A percentile compares a stretch with the other conserved stretches of the same genome.
These are phyloP conservation scores for Parauchenoglanis punctatus DNA, from an alignment of 2,797 vertebrate genomes.

Conservation along the genomic window DNA sequence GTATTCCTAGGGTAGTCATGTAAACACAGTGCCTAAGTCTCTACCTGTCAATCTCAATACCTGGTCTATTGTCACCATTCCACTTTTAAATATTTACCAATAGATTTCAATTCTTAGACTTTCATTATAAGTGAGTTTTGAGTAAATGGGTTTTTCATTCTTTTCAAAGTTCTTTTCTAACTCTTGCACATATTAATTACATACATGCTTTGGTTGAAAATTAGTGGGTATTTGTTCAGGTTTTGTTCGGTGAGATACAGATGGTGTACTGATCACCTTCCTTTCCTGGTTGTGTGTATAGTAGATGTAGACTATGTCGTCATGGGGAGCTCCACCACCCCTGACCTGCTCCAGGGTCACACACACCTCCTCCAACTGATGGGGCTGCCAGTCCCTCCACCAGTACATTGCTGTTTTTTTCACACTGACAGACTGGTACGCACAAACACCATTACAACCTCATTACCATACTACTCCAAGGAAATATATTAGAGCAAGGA, in stretches of 20 bases:
- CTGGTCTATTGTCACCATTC: neutral
- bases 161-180: neutral
- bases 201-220: neutral
- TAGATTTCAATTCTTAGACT: neutral
- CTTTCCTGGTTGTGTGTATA: constrained; percentile 90
- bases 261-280: constrained; percentile 76
- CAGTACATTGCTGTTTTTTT: constrained; percentile 88
- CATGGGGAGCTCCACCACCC: constrained; percentile 76
- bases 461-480: neutral
- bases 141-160: neutral
- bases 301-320: constrained; percentile 94
- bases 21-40: neutral
- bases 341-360: constrained; percentile 92
- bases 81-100: neutral
- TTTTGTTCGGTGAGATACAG: neutral
- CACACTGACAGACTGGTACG: constrained; percentile 88
- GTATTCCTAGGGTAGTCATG: neutral
- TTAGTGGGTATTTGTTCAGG: neutral
- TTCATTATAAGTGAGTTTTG: neutral
- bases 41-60: neutral
- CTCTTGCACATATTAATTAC: neutral
- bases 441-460: constrained; percentile 6
- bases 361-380: constrained; percentile 89
- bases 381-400: constrained; percentile 94
- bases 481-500: neutral